Evolutionary conservation across 2,888 invertebrate species (phyloP), one percentile per base, ranked within the genome.

Genomic region (Resseliella maxima): DNA sequence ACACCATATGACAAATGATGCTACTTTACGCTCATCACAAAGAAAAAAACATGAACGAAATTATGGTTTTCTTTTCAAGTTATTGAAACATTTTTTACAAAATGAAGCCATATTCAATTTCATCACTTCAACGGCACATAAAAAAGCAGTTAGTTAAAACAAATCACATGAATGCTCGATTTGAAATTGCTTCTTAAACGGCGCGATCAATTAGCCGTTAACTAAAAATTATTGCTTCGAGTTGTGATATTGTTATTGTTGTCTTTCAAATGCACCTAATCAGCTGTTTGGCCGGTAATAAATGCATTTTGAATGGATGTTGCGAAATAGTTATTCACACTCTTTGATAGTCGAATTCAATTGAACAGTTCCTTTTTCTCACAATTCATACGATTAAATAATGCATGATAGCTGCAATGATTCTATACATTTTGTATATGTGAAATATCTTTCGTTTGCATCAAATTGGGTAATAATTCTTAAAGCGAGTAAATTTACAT

Each of bases 321-420:
- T 72, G 72, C 72, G 72, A 72, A 72, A 72, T n/a, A n/a, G 31
- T 31, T 24, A 59, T 24, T 59, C 24, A 31, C 72, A 31, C 72
- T 21, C 0, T 27, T 72, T 35, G 72, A 72, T 72, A 15, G 31
- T n/a, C 72, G 31, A 72, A 72, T 72, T 72, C 72, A 72, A 72
- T 72, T 72, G 72, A 72, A 72, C 35, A 35, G 72, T 72, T 72
- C 72, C 72, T 72, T 72, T 72, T 72, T 72, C 72, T 72, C 72
- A 72, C 59, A 59, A 72, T 72, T 72, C 72, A 72, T 15, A 72
- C 50, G 27, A 24, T 2, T 59, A n/a, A 59, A 59, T 27, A 15
- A 24, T n/a, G n/a, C n/a, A 24, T 59, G 72, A 31, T 72, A 27
- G 15, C 31, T 72, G 35, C 31, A 72, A 18, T n/a, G 72, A 72